These are phyloP conservation scores for Helicolenus hilgendorfi DNA, from an alignment of 2,797 vertebrate genomes.

Conservation along the genomic window DNA sequence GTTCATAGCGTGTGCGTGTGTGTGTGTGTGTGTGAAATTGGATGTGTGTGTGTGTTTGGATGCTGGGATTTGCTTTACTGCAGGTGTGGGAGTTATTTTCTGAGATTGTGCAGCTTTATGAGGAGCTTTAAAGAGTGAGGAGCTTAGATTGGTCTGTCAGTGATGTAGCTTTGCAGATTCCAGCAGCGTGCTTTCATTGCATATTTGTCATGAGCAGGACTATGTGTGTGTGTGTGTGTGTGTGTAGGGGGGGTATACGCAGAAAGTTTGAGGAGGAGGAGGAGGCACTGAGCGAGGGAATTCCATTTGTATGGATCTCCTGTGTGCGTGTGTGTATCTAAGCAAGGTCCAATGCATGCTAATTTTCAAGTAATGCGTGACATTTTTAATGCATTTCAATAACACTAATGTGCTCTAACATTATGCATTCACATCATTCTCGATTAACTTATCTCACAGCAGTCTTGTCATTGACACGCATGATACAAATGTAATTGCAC, in stretches of 20 bases:
- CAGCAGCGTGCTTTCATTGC: slow-evolving; percentile 70
- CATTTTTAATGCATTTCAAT: slow-evolving; percentile 1
- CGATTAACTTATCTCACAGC: not conserved
- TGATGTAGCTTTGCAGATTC: slow-evolving; percentile 78
- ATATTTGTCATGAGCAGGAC: slow-evolving; percentile 70
- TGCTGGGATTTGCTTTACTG: slow-evolving; percentile 71
- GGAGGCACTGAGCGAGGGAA: slow-evolving; percentile 74
- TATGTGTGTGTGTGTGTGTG: slow-evolving; percentile 29
- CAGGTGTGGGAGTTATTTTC: slow-evolving; percentile 84
- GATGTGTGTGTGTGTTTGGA: slow-evolving; percentile 17
- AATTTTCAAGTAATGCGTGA: slow-evolving; percentile 7
- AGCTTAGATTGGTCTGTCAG: slow-evolving; percentile 75
- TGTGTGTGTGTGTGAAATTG: slow-evolving; percentile 18
- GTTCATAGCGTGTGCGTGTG: slow-evolving; percentile 28
- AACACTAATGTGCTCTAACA: slow-evolving; percentile 2
- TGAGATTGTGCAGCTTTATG: slow-evolving; percentile 72
- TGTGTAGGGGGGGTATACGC: slow-evolving; percentile 4
- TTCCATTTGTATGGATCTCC: slow-evolving; percentile 73
- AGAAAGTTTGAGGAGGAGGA: slow-evolving; percentile 73
- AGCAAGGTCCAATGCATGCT: slow-evolving; percentile 1
- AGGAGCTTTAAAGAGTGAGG: slow-evolving; percentile 75
- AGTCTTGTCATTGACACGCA: slow-evolving; percentile 9
- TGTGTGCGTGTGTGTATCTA: slow-evolving; percentile 6
- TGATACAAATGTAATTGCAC: slow-evolving; percentile 25
- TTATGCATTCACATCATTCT: not conserved